Base-by-base conservation (phyloP, 2,888 invertebrate species). In the Latrodectus hesperus region DNA sequence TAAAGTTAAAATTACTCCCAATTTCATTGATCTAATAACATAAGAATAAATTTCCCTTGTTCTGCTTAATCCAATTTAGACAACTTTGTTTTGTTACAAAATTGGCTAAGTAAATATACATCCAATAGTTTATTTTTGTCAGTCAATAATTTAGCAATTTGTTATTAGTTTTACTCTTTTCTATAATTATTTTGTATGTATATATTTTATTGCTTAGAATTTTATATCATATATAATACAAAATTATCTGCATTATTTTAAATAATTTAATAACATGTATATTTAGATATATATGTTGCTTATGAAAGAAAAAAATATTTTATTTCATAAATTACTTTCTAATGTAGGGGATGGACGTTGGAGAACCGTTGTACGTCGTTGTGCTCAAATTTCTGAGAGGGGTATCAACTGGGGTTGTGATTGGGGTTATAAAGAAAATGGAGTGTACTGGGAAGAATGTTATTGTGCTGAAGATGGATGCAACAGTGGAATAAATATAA, bases 371-470 rank as follows among this genome's bases (percentile, higher is more conserved):
- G 95, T 97, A 84, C 94, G 98, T 60, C 94, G 97, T 38, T 98
- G 98, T 93, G 96, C 97, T 1, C 97, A 97, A 0, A 96, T 97
- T 0, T 95, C 97, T 0, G 97, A 96, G 90, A 73, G 90, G 74
- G 90, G 90, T 12, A 90, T 90, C 17, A 90, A 97, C 96, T 1
- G 97, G 97, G 98, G 98, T 0, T 99, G 99, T 91, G 97, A 98
- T 91, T 99, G 98, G 98, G 97, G 97, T 22, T 99, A 82, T 95
- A 92, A 96, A 90, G 96, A 96, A 90, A 98, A 98, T 91, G 98
- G 98, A 5, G 96, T 96, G 0, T 99, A 98, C 92, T 98, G 97
- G 96, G 98, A 99, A 92, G 97, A 98, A 91, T 99, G 99, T 91
- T 99, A 98, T 91, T 99, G 98, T 92, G 96, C 97, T 0, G 94